phyloP scores from a whole-genome alignment of 2,888 invertebrate genomes.

The Corythucha ciliata region DNA sequence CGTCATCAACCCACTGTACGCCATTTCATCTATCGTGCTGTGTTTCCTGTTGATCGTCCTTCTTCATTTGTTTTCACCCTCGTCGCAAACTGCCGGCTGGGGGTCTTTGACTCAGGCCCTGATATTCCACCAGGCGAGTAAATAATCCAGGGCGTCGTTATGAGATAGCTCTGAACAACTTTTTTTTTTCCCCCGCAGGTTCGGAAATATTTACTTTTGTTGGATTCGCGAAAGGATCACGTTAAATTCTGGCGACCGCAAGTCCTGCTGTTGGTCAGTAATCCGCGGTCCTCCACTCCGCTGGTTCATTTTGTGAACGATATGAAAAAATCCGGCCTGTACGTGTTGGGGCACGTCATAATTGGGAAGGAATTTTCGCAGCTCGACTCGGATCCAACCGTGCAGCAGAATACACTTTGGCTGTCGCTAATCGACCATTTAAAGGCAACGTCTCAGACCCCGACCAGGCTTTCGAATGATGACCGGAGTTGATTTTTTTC shows the following conservation, averaged over 20 bases:
- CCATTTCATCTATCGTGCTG: slow-evolving; percentile 75
- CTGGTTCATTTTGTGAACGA: slow-evolving; percentile 96
- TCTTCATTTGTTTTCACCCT: slow-evolving; percentile 81
- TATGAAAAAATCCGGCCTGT: slow-evolving; percentile 87
- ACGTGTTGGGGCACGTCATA: slow-evolving; percentile 78
- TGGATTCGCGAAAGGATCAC: slow-evolving; percentile 94
- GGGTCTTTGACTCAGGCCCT: slow-evolving; percentile 98
- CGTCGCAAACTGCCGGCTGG: slow-evolving; percentile 69
- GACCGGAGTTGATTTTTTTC: too few species aligned
- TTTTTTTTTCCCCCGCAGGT: slow-evolving; percentile 47
- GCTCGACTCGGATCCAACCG: slow-evolving; percentile 55
- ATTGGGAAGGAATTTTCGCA: slow-evolving; percentile 49
- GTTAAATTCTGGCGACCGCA: slow-evolving; percentile 99
- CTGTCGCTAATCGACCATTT: slow-evolving; percentile 88
- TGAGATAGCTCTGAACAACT: neutral
- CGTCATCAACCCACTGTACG: slow-evolving; percentile 82
- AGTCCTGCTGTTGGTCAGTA: slow-evolving; percentile 82
- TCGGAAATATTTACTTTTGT: slow-evolving; percentile 86
- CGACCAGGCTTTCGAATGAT: too few species aligned
- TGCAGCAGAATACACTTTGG: slow-evolving; percentile 80
- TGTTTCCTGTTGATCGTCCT: slow-evolving; percentile 77
- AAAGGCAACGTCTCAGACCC: slow-evolving; percentile 53
- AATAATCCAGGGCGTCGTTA: slow-evolving; percentile 10
- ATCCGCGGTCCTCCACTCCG: slow-evolving; percentile 81
- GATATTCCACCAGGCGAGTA: slow-evolving; percentile 85